Conservation (phyloP, 2,797 vertebrate species). For the Menidia menidia region DNA sequence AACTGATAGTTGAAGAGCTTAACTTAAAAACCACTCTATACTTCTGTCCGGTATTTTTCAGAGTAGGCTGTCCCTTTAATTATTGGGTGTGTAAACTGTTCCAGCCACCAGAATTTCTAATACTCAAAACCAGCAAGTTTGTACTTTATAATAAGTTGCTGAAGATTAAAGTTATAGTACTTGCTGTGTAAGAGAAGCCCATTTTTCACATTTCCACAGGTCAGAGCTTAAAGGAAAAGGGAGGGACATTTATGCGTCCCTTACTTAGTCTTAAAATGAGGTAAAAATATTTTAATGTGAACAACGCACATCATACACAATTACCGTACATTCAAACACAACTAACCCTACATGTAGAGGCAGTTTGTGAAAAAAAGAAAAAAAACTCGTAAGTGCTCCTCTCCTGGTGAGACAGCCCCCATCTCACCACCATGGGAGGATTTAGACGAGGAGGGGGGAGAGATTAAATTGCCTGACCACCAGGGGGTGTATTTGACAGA, state of each 20-base stretch:
- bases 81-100: not conserved
- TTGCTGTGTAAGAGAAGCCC: not conserved
- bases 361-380: too few species aligned
- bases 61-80: not conserved
- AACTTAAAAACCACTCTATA: not conserved
- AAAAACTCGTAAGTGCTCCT: not conserved
- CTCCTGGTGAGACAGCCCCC: not conserved
- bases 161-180: not conserved
- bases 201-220: too few species aligned
- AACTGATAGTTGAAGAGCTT: not conserved
- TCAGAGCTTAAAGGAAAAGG: too few species aligned
- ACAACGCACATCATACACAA: too few species aligned
- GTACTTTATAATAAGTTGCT: not conserved
- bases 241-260: too few species aligned
- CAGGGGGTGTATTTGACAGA: constrained; percentile 69
- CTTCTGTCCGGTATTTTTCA: not conserved
- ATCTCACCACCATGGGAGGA: not conserved
- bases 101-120: not conserved
- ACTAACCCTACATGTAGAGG: too few species aligned
- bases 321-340: too few species aligned
- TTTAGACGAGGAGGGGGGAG: too few species aligned
- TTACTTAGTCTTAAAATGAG: too few species aligned
- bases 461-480: constrained; percentile 58
- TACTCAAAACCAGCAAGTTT: too few species aligned
- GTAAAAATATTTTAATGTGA: too few species aligned